Base-by-base conservation (phyloP, 2,888 invertebrate genomes). In the Rhabditoides inermis region DNA sequence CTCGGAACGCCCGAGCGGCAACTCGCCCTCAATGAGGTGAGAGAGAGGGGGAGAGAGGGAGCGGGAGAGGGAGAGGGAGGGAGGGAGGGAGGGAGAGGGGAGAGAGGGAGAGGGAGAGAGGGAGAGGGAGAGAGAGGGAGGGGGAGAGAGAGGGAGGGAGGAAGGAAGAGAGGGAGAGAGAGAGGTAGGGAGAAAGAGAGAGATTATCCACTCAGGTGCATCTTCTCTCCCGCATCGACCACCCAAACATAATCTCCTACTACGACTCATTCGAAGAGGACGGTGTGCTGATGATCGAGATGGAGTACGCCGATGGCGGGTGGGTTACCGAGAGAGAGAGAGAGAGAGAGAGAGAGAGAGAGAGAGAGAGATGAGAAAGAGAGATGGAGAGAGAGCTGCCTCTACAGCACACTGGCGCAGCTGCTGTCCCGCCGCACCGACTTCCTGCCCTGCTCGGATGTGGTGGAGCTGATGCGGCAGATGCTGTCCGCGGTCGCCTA, bases 221-320 rank as follows among this genome's bases (percentile, higher is more conserved):
- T 63, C 84, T 86, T 2, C 80, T 86, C 51, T 84, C 85, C 0
- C 82, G 84, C 65, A 77, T 86, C 42, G 83, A 85, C 69, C 86
- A 86, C 77, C 85, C 85, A 2, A 85, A 86, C 75, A 86, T 86
- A 54, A 84, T 86, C 44, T 82, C 84, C 66, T n/a, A n/a, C n/a
- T n/a, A n/a, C 68, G 85, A 86, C 60, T 86, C 85, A 70, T 86
- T 85, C 73, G 84, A 85, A 70, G 83, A 83, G 67, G 84, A 85
- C 63, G 85, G 85, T 10, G 81, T 83, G 2, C 77, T 86, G 25
- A 82, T 85, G 75, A 86, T 86, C 58, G 85, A 86, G 77, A 86
- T 86, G 85, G 86, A 86, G 73, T 87, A 85, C 75, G 86, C 86
- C 2, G 85, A 86, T 75, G 85, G 84, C 20, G 86, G 86, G 79